Evolutionary conservation across 2,797 vertebrate species (phyloP).

Genomic region (Notolepis coatsorum): DNA sequence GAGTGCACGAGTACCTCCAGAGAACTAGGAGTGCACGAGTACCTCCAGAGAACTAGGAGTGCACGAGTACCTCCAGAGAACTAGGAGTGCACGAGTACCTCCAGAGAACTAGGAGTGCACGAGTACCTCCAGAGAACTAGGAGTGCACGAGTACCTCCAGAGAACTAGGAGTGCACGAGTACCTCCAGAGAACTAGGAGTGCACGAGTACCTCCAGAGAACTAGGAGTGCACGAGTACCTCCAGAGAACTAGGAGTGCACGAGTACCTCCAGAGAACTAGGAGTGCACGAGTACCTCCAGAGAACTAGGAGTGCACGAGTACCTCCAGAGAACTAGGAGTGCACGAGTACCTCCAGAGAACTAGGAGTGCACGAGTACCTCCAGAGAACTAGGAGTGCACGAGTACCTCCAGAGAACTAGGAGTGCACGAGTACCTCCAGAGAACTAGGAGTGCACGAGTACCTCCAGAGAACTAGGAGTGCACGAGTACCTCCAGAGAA

Average conservation of each 20-base stretch:
- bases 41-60: conserved; percentile 17
- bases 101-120: conserved; percentile 21
- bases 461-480: conserved; percentile 40
- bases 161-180: conserved; percentile 27
- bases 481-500: no score
- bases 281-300: conserved; percentile 34
- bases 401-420: conserved; percentile 40
- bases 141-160: no score
- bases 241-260: no score
- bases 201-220: no score
- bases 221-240: conserved; percentile 26
- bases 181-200: conserved; percentile 40
- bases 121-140: conserved; percentile 40
- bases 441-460: conserved; percentile 27
- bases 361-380: no score
- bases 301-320: no score
- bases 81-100: no score
- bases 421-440: no score
- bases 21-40: no score
- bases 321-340: conserved; percentile 17
- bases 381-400: conserved; percentile 21
- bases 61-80: conserved; percentile 39
- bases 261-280: no score
- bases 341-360: conserved; percentile 39
- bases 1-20: conserved; percentile 34